Evolutionary conservation across 2,113 vertebrate genomes (phyloP).

Genomic region (Corynorhinus townsendii): DNA sequence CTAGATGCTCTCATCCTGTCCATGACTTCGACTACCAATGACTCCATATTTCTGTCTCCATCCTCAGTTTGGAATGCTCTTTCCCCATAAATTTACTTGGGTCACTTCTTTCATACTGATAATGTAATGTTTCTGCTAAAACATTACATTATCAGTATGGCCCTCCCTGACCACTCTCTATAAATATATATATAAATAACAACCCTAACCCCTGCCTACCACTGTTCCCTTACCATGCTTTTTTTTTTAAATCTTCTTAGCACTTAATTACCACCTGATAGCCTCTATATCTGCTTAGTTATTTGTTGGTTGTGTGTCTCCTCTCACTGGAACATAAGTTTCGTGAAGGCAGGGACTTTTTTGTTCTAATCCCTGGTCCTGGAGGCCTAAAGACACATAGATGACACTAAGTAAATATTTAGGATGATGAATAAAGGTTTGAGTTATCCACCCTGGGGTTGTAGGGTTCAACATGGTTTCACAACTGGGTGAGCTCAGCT

Average conservation of each 20-base stretch:
- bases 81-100: not conserved
- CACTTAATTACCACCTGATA: not conserved
- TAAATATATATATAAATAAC: not conserved
- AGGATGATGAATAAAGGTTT: not conserved
- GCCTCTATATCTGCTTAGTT: not conserved
- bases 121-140: slow-evolving; percentile 9
- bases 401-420: not conserved
- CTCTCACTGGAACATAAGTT: not conserved
- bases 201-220: not conserved
- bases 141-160: not conserved
- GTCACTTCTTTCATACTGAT: not conserved
- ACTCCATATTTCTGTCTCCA: not conserved
- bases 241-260: not conserved
- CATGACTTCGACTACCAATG: not conserved
- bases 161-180: not conserved
- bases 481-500: not conserved
- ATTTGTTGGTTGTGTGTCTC: not conserved
- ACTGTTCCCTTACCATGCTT: not conserved
- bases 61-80: not conserved
- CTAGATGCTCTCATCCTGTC: not conserved
- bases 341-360: not conserved
- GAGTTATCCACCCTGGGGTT: not conserved
- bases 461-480: not conserved
- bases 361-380: not conserved
- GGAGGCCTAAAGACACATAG: not conserved